A percentile compares a stretch with the other conserved stretches of the same genome.
These are phyloP conservation scores for Polyommatus iphigenia DNA, from an alignment of 2,888 invertebrate species.

Conservation along the genomic window DNA sequence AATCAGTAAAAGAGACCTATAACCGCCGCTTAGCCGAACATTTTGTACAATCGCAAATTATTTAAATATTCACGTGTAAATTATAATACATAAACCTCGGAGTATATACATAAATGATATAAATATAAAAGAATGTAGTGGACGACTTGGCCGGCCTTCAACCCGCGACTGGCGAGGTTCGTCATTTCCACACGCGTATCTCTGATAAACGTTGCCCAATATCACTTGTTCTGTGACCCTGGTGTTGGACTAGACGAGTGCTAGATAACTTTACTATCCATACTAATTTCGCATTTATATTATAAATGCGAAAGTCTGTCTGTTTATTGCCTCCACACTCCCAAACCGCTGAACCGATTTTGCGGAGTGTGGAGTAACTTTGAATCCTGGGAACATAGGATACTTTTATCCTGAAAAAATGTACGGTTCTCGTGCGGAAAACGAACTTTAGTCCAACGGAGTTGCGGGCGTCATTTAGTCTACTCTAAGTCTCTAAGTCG, in stretches of 20 bases:
- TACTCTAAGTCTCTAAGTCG: too few relatives aligned
- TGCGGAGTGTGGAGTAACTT: too few relatives aligned
- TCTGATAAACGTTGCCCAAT: conserved; percentile 43
- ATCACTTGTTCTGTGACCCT: conserved; percentile 17
- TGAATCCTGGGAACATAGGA: too few relatives aligned
- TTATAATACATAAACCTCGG: not conserved
- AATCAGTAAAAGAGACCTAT: not conserved
- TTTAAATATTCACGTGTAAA: conserved; percentile 3
- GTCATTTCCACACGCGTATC: conserved; percentile 60
- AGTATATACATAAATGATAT: not conserved
- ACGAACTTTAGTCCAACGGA: too few relatives aligned
- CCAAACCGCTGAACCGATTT: too few relatives aligned
- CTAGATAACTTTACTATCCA: not conserved
- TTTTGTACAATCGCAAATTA: not conserved
- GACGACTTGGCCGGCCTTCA: conserved; percentile 66
- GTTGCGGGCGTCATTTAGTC: too few relatives aligned
- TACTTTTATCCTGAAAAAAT: too few relatives aligned
- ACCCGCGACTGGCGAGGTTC: conserved; percentile 68
- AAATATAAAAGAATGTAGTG: conserved; percentile 20
- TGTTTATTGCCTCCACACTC: too few relatives aligned
- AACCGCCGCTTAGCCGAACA: not conserved
- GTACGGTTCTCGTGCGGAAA: too few relatives aligned
- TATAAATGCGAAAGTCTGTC: not conserved
- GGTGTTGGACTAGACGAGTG: conserved; percentile 1
- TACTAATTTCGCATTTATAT: too few relatives aligned